phyloP scores from a whole-genome alignment of 2,113 vertebrate species.

The Cebus imitator region DNA sequence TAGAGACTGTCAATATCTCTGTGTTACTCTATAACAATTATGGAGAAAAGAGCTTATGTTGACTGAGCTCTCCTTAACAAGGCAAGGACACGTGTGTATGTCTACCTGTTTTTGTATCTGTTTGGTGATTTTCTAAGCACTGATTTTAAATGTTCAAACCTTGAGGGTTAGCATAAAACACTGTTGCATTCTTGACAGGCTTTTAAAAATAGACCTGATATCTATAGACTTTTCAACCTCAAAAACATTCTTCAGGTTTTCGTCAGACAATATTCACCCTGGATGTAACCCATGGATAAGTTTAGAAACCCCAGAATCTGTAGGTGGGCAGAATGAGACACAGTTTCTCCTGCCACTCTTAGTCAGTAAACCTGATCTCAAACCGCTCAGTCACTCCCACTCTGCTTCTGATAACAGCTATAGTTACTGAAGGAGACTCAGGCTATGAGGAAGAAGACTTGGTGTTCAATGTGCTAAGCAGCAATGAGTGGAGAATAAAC shows the following conservation, averaged over 20 bases:
- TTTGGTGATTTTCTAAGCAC: constrained; percentile 15
- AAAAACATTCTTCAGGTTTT: background rate
- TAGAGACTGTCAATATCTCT: background rate
- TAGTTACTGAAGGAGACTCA: background rate
- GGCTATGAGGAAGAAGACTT: background rate
- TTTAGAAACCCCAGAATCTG: background rate
- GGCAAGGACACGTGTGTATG: background rate
- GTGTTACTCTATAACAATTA: background rate
- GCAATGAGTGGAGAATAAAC: background rate
- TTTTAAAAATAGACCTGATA: constrained; percentile 14
- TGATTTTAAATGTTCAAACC: constrained; percentile 22
- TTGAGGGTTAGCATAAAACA: background rate
- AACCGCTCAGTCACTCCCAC: background rate
- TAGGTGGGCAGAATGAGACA: background rate
- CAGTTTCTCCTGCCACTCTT: background rate
- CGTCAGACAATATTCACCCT: background rate
- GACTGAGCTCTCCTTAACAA: background rate
- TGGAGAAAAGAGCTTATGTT: background rate
- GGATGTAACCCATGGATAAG: background rate
- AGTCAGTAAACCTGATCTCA: background rate
- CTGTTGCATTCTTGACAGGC: background rate
- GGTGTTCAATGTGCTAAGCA: background rate
- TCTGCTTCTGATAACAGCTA: background rate
- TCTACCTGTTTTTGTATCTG: background rate
- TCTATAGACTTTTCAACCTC: background rate